Percentiles rank a stretch among this genome's conserved stretches.
These are phyloP conservation scores for Philypnodon macrostomus DNA, from an alignment of 2,797 vertebrate species.

Conservation along the genomic window DNA sequence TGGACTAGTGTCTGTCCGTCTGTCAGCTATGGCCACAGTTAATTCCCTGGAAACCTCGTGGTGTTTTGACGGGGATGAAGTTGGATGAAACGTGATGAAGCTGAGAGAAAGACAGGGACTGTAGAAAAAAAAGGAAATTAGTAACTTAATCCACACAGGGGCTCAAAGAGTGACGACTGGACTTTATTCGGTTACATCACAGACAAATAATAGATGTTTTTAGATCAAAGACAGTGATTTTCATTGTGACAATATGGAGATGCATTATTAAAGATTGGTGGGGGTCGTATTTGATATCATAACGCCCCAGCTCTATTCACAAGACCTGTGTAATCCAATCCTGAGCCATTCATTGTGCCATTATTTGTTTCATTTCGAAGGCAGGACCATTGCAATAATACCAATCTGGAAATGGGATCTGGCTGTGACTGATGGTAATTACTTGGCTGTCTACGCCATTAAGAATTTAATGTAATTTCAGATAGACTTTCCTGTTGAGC, in stretches of 20 bases:
- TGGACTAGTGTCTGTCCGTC: slow-evolving; percentile 11
- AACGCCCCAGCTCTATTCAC: too few species aligned
- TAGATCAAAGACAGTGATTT: slow-evolving; percentile 82
- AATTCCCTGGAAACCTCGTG: slow-evolving; percentile 36
- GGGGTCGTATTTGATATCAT: slow-evolving; percentile 80
- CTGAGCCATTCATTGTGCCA: slow-evolving; percentile 77
- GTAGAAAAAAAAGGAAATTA: slow-evolving; percentile 63
- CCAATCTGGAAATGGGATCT: slow-evolving; percentile 86
- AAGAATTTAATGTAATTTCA: slow-evolving; percentile 98
- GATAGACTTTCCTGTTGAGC: slow-evolving; percentile 81
- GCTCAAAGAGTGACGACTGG: slow-evolving; percentile 69
- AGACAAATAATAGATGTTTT: slow-evolving; percentile 67
- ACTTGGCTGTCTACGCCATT: slow-evolving; percentile 84
- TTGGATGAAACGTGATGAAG: slow-evolving; percentile 48
- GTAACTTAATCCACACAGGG: slow-evolving; percentile 73
- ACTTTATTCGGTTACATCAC: slow-evolving; percentile 76
- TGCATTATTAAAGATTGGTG: slow-evolving; percentile 81
- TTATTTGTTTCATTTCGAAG: slow-evolving; percentile 87
- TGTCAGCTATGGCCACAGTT: slow-evolving; percentile 10
- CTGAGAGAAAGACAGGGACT: slow-evolving; percentile 30
- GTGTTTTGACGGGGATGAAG: slow-evolving; percentile 22
- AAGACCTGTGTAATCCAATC: slow-evolving; percentile 63
- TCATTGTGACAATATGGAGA: slow-evolving; percentile 66
- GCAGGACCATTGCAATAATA: slow-evolving; percentile 79
- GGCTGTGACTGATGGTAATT: slow-evolving; percentile 84